A percentile compares a stretch with the other conserved stretches of the same genome.
These are phyloP conservation scores for Steinernema carpocapsae DNA, from an alignment of 2,888 invertebrate genomes.

Conservation along the genomic window DNA sequence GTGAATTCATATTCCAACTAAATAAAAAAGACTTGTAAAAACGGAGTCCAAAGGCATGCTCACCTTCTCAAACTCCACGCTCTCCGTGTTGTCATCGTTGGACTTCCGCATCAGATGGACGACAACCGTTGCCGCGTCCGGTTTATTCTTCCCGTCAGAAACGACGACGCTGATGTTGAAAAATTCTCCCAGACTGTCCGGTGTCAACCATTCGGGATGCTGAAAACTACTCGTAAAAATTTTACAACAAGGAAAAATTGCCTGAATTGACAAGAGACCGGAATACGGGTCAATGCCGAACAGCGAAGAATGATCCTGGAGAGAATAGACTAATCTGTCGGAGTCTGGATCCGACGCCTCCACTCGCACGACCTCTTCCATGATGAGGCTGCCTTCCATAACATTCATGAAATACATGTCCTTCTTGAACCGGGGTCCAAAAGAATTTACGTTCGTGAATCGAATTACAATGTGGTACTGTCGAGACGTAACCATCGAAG, in stretches of 20 bases:
- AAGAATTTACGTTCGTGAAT: neutral
- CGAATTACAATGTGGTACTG: slow-evolving; percentile 9
- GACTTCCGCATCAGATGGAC: slow-evolving; percentile 1
- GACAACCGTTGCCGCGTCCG: neutral
- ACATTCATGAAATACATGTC: neutral
- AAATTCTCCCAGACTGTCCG: neutral
- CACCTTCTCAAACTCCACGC: slow-evolving; percentile 7
- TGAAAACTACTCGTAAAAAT: neutral
- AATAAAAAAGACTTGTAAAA: neutral
- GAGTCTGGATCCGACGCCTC: neutral
- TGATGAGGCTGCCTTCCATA: neutral
- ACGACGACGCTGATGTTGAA: slow-evolving; percentile 14
- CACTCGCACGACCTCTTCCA: slow-evolving; percentile 3
- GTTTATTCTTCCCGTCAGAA: slow-evolving; percentile 22
- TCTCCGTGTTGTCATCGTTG: neutral
- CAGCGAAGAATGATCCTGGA: neutral
- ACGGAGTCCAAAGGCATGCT: neutral
- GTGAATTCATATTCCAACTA: neutral
- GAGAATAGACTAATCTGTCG: neutral
- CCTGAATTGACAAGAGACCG: slow-evolving; percentile 17
- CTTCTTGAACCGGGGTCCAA: neutral
- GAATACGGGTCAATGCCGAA: neutral
- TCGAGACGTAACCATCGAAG: neutral
- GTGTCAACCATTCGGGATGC: slow-evolving; percentile 12
- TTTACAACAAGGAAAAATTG: neutral